A percentile compares a stretch with the other conserved stretches of the same genome.
phyloP scores from a whole-genome alignment of 2,797 vertebrate genomes.

The Cuculus canorus region DNA sequence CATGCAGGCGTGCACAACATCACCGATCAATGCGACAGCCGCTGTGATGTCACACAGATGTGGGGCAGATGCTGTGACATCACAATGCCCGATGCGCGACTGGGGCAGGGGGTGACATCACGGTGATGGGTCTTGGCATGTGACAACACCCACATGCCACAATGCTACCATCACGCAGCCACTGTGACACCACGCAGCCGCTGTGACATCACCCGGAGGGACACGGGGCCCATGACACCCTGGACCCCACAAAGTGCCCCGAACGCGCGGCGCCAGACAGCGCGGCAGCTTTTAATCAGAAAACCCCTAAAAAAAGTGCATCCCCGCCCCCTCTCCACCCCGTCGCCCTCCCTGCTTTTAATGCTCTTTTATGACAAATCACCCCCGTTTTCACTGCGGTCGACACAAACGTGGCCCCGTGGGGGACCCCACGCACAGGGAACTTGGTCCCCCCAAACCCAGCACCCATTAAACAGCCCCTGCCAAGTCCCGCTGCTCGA shows the following conservation, averaged over 20 bases:
- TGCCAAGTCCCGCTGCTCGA: slow-evolving; percentile 43
- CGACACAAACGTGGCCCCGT: neutral
- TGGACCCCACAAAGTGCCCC: neutral
- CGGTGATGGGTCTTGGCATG: too few species aligned
- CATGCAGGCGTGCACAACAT: accelerated
- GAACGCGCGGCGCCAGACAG: neutral
- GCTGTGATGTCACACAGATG: neutral
- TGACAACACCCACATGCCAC: too few species aligned
- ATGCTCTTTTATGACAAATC: slow-evolving; percentile 39
- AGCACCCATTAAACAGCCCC: slow-evolving; percentile 14
- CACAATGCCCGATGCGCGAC: neutral
- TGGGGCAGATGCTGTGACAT: accelerated
- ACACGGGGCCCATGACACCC: accelerated
- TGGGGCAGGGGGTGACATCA: neutral
- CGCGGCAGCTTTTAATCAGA: slow-evolving; percentile 18
- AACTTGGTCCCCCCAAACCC: neutral
- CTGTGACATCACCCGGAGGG: neutral
- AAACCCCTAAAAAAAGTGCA: neutral
- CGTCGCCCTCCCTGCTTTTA: neutral
- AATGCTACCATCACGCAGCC: too few species aligned
- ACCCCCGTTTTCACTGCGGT: neutral
- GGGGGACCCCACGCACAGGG: neutral
- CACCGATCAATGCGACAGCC: neutral
- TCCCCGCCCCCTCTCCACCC: neutral
- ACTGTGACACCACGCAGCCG: neutral